Percentiles rank a stretch among this genome's conserved stretches.
Conservation (phyloP, 1,140 invertebrate species). For the Propsilocerus akamusi region DNA sequence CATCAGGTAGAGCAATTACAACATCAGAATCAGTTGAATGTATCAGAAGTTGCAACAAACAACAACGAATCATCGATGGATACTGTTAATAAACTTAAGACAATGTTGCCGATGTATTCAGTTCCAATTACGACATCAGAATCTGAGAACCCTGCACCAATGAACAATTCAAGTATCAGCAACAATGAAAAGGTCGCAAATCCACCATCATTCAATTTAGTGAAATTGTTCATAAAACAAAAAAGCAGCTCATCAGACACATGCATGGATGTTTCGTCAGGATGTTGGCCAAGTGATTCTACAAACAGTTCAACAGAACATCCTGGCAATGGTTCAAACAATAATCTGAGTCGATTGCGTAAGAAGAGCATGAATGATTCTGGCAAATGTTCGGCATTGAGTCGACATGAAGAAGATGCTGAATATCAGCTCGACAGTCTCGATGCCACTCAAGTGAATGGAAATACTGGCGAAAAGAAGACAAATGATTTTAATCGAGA, state of each 20-base stretch:
- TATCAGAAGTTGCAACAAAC: constrained; percentile 22
- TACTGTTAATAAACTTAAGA: constrained; percentile 22
- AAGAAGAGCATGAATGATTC: constrained; percentile 26
- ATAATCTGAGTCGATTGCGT: constrained; percentile 19
- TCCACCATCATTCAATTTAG: constrained; percentile 45
- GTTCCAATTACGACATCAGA: constrained; percentile 16
- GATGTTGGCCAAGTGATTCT: constrained; percentile 32
- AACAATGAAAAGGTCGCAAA: constrained; percentile 10
- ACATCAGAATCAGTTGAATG: constrained; percentile 13
- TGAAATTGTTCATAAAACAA: constrained; percentile 80
- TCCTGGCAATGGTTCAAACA: constrained; percentile 9
- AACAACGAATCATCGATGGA: constrained; percentile 22
- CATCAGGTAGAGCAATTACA: not conserved
- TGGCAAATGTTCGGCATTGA: constrained; percentile 28
- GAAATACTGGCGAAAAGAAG: not conserved
- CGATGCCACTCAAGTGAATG: constrained; percentile 4
- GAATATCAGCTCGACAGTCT: constrained; percentile 6
- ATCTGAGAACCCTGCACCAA: constrained; percentile 8
- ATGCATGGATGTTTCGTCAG: constrained; percentile 40
- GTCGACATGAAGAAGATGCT: constrained; percentile 22
- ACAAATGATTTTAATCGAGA: constrained; percentile 8
- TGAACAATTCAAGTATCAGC: constrained; percentile 28
- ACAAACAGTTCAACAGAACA: constrained; percentile 14
- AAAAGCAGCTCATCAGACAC: constrained; percentile 50
- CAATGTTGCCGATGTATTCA: constrained; percentile 24